Percentiles rank a stretch among this genome's conserved stretches.
phyloP scores from a whole-genome alignment of 2,113 vertebrate species.

The Scytalopus superciliaris region DNA sequence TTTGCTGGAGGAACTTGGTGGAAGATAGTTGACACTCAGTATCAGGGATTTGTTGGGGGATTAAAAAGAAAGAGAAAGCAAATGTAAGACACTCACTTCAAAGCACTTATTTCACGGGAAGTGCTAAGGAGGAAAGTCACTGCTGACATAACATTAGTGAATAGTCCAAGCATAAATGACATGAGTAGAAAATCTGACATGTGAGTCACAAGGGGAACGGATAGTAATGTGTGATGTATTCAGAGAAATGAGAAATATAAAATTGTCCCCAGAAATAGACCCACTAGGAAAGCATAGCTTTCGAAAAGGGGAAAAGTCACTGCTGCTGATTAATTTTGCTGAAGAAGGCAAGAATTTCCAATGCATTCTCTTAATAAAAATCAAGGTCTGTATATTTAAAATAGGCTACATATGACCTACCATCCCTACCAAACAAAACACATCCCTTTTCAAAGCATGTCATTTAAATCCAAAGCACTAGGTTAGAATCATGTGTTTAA shows the following conservation, averaged over 20 bases:
- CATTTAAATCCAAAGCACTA: not conserved
- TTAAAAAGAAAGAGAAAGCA: constrained; percentile 5
- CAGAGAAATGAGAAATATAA: not conserved
- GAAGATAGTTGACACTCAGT: not conserved
- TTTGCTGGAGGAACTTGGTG: not conserved
- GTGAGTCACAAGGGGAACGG: not conserved
- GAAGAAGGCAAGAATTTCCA: not conserved
- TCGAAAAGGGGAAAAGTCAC: not conserved
- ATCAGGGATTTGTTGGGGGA: not conserved
- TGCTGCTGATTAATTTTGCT: not conserved
- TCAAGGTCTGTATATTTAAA: not conserved
- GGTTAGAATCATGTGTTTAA: not conserved
- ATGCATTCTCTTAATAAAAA: not conserved
- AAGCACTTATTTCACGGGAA: constrained; percentile 37
- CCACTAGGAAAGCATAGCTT: not conserved
- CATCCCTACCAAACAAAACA: not conserved
- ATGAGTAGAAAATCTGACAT: not conserved
- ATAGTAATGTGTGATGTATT: not conserved
- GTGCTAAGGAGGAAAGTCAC: constrained; percentile 3
- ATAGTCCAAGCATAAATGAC: constrained; percentile 2
- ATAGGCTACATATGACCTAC: not conserved
- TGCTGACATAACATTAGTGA: not conserved
- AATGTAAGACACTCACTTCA: constrained; percentile 16
- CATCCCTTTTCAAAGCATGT: not conserved
- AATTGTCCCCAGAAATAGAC: not conserved